Evolutionary conservation across 1,140 invertebrate genomes (phyloP), one percentile per base, ranked within the genome.

Genomic region (Cryptotermes secundus): DNA sequence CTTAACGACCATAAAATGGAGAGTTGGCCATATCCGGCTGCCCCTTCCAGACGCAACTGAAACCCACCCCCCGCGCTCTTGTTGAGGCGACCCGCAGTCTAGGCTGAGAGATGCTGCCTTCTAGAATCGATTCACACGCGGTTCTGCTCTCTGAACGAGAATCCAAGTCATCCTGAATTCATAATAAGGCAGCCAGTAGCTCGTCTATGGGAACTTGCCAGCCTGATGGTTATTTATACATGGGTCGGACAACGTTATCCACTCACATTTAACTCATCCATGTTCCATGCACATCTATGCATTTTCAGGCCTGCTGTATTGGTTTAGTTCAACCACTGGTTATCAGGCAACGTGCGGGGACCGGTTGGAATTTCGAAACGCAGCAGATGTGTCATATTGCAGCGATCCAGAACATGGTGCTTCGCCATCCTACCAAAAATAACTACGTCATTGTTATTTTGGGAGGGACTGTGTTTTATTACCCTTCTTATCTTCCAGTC

Each of bases 121-220:
- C 4, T 12, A 12, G 4, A 72, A 72, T 72, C 59, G 59, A 72
- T 72, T 72, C 59, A 72, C 59, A 31, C 59, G 59, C 59, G 59
- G 59, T 72, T 72, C 31, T 72, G 59, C 59, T n/a, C 59, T 72
- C 59, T 72, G 59, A 72, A 72, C 59, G 59, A 72, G 59, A 72
- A 72, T 72, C 31, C 59, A 72, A 72, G 59, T 72, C 26, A 72
- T 31, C 7, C 59, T 72, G 59, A 72, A 72, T 72, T 72, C 59
- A 31, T 72, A 72, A 72, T 72, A 72, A 72, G 59, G 9, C 59
- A 72, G 59, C 45, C 45, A 49, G 45, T 22, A 14, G 45, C 45
- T 22, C 45, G 6, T 14, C 59, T 6, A 26, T 72, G 59, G 26
- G 59, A 72, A 72, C 26, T 10, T 72, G 59, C 7, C 26, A 14